These are phyloP conservation scores for Acanthis flammea DNA, from an alignment of 2,797 vertebrate genomes.

Conservation along the genomic window DNA sequence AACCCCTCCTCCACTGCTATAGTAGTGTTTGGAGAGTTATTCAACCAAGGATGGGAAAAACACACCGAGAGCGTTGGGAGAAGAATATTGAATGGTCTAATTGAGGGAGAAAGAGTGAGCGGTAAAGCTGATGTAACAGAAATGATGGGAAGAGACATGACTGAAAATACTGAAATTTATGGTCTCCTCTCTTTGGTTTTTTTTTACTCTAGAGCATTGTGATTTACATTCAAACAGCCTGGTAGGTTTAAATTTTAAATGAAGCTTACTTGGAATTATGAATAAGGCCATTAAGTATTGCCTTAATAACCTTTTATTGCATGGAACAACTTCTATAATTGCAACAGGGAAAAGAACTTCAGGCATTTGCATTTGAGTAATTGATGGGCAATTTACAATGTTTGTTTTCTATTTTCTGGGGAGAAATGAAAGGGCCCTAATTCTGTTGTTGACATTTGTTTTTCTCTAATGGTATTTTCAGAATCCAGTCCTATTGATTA, in stretches of 20 bases:
- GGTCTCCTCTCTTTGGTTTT: background rate
- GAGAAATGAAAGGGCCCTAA: slow-evolving; percentile 8
- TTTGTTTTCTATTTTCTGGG: slow-evolving; percentile 42
- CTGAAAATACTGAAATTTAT: slow-evolving; percentile 17
- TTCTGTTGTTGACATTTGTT: slow-evolving; percentile 16
- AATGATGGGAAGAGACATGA: slow-evolving; percentile 1
- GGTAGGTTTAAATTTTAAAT: slow-evolving; percentile 36
- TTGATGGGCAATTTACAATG: slow-evolving; percentile 41
- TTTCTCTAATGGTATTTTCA: slow-evolving; percentile 11
- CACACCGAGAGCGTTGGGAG: background rate
- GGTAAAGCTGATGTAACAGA: slow-evolving; percentile 16
- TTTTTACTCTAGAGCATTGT: background rate
- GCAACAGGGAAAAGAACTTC: slow-evolving; percentile 17
- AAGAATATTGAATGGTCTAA: slow-evolving; percentile 24
- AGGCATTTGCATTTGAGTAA: slow-evolving; percentile 30
- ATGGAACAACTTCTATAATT: slow-evolving; percentile 34
- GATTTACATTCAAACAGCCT: background rate
- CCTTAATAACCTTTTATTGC: slow-evolving; percentile 5
- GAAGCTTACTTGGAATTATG: slow-evolving; percentile 23
- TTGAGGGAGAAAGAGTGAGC: background rate
- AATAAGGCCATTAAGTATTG: slow-evolving; percentile 28
- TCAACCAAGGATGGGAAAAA: slow-evolving; percentile 1
- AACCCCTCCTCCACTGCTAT: background rate
- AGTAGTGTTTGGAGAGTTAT: background rate
- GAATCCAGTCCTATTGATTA: background rate